Conservation (phyloP, 2,888 invertebrate genomes). For the Andrena praecox region DNA sequence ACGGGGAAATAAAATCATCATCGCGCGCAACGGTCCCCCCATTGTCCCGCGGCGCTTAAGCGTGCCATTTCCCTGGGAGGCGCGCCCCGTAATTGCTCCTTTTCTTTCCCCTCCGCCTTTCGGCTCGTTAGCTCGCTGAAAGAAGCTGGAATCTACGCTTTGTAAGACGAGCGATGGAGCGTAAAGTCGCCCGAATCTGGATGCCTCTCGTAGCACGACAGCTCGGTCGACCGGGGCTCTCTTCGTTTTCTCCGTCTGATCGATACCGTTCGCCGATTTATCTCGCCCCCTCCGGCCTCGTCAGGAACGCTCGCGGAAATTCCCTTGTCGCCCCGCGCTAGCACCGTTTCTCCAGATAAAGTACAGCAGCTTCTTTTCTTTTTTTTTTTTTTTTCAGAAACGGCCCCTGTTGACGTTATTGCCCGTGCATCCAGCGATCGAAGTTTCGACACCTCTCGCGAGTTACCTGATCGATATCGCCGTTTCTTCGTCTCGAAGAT, state of each 20-base stretch:
- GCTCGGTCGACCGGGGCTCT: conserved; percentile 15
- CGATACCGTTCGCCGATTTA: conserved; percentile 67
- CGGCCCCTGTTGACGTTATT: conserved; percentile 10
- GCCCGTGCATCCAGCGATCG: neutral
- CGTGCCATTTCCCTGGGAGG: conserved; percentile 71
- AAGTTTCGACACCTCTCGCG: neutral
- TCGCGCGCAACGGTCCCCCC: conserved; percentile 43
- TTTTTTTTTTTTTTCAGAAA: neutral
- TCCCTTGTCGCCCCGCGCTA: conserved; percentile 34
- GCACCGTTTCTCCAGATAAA: conserved; percentile 17
- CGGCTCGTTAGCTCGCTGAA: conserved; percentile 74
- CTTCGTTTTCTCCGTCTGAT: conserved; percentile 50
- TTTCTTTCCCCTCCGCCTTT: conserved; percentile 64
- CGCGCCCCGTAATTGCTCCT: conserved; percentile 70
- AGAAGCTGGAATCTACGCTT: conserved; percentile 74
- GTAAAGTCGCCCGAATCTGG: conserved; percentile 72
- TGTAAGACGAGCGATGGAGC: conserved; percentile 74
- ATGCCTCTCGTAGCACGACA: conserved; percentile 45
- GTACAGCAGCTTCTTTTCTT: neutral
- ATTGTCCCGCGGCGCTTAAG: conserved; percentile 65
- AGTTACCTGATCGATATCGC: neutral
- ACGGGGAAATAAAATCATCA: conserved; percentile 69
- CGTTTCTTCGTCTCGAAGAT: neutral
- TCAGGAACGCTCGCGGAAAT: conserved; percentile 63
- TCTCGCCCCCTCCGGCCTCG: conserved; percentile 53